These are phyloP conservation scores for Hydropsyche betteni DNA, from an alignment of 2,888 invertebrate genomes.

Conservation along the genomic window DNA sequence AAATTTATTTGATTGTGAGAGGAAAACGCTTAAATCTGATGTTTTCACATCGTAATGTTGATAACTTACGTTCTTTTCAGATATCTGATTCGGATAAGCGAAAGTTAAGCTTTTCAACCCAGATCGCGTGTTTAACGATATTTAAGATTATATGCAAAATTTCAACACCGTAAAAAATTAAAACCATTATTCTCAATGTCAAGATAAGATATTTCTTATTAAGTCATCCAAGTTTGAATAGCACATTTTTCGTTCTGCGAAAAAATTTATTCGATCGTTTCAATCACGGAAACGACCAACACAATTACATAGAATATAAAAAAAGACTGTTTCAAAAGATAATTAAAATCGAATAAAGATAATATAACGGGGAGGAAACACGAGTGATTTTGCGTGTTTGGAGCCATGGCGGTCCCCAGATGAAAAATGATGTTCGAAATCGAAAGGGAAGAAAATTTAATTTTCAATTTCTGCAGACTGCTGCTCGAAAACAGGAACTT, in stretches of 20 bases:
- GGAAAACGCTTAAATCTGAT: constrained; percentile 22
- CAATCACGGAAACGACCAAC: no score
- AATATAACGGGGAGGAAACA: constrained; percentile 13
- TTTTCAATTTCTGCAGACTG: constrained; percentile 36
- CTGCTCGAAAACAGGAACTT: background rate
- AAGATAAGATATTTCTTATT: no score
- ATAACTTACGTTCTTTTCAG: constrained; percentile 13
- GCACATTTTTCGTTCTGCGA: no score
- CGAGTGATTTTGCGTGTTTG: background rate
- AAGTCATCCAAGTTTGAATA: no score
- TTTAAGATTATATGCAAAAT: constrained; percentile 10
- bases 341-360: constrained; percentile 18
- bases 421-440: constrained; percentile 32
- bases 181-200: no score
- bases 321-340: background rate
- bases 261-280: no score
- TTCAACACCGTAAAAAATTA: constrained; percentile 13
- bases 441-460: constrained; percentile 37
- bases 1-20: constrained; percentile 24
- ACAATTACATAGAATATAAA: no score
- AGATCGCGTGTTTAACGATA: background rate
- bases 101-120: background rate
- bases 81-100: background rate
- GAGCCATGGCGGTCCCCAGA: background rate
- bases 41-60: constrained; percentile 14